Percentiles rank a stretch among this genome's conserved stretches.
phyloP scores from a whole-genome alignment of 1,140 invertebrate genomes.

The Drosophila ananassae region DNA sequence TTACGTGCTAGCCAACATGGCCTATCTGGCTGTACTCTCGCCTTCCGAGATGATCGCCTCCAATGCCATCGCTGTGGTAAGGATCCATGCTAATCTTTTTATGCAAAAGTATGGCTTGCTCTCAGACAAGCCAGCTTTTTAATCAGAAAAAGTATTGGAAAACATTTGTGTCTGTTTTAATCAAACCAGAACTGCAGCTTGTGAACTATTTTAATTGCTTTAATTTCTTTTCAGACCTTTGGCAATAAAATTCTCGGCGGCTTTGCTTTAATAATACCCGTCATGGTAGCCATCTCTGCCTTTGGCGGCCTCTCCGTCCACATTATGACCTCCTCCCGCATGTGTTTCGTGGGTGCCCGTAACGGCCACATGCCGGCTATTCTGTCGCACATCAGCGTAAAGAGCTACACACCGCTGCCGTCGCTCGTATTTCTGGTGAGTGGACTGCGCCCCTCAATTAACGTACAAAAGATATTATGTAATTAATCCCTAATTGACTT shows the following conservation, averaged over 20 bases:
- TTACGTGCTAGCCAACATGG: conserved; percentile 96
- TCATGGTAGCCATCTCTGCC: conserved; percentile 93
- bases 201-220: conserved; percentile 12
- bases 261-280: conserved; percentile 91
- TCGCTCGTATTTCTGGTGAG: conserved; percentile 93
- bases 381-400: conserved; percentile 93
- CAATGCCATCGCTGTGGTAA: conserved; percentile 97
- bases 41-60: conserved; percentile 92
- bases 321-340: conserved; percentile 94
- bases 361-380: conserved; percentile 95
- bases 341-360: conserved; percentile 96
- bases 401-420: conserved; percentile 92
- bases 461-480: conserved; percentile 50
- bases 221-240: conserved; percentile 88
- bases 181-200: conserved; percentile 5
- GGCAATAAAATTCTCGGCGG: conserved; percentile 89
- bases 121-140: too few relatives aligned
- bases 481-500: conserved; percentile 57
- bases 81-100: conserved; percentile 64
- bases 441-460: conserved; percentile 46
- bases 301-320: conserved; percentile 94
- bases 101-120: too few relatives aligned
- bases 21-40: conserved; percentile 96
- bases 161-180: neutral
- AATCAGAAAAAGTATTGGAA: neutral